phyloP scores from a whole-genome alignment of 2,113 vertebrate genomes.

The Erythrocercus mccallii region DNA sequence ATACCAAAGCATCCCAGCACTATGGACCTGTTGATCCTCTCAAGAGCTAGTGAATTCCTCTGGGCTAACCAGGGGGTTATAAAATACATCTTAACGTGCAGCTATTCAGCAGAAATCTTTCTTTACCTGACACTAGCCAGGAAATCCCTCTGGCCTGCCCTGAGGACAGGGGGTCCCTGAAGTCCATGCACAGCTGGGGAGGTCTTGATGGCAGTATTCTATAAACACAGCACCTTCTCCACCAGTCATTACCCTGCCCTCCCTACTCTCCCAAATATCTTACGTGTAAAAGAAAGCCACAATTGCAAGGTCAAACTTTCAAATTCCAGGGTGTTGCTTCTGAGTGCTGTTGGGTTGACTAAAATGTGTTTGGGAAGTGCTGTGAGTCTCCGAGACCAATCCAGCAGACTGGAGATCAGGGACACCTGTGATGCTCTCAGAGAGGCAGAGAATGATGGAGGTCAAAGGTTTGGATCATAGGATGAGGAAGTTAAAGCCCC shows the following conservation, averaged over 20 bases:
- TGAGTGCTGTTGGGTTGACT: not conserved
- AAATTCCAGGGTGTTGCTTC: not conserved
- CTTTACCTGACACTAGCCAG: not conserved
- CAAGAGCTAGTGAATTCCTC: not conserved
- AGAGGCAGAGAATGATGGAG: not conserved
- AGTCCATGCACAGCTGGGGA: not conserved
- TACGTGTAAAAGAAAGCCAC: not conserved
- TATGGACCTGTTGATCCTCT: not conserved
- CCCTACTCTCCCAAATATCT: not conserved
- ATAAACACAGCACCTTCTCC: not conserved
- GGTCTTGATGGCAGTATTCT: not conserved
- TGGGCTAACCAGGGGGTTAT: not conserved
- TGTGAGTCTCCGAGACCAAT: not conserved
- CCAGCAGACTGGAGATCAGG: not conserved
- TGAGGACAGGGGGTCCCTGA: not conserved
- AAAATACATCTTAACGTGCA: not conserved
- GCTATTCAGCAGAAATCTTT: not conserved
- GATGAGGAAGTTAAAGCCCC: conserved; percentile 12
- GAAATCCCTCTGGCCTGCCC: not conserved
- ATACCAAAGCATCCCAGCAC: not conserved
- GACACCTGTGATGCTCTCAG: not conserved
- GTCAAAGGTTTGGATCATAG: not conserved
- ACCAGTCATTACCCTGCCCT: not conserved
- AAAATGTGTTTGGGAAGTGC: not conserved
- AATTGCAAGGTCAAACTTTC: not conserved